Percentiles rank a stretch among this genome's conserved stretches.
Evolutionary conservation across 2,797 vertebrate genomes (phyloP).

Genomic region (Amniataba percoides): DNA sequence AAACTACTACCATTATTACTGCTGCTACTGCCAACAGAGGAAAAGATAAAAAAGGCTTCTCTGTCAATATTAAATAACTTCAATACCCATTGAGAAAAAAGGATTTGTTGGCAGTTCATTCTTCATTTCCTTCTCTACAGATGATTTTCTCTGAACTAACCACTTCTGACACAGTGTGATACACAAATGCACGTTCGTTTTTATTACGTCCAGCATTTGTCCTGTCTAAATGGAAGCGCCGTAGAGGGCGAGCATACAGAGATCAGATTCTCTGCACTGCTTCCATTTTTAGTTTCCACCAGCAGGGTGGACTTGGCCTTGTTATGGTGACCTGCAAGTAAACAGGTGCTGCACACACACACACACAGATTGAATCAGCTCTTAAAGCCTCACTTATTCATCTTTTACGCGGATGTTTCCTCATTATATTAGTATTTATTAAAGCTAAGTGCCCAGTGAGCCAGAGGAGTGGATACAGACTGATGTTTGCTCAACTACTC

Average conservation of each 20-base stretch:
- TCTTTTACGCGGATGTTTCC: background rate
- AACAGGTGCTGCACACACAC: slow-evolving; percentile 61
- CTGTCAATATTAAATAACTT: background rate
- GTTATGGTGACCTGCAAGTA: slow-evolving; percentile 47
- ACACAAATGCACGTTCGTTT: background rate
- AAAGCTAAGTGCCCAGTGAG: background rate
- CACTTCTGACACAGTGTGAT: background rate
- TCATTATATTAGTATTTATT: background rate
- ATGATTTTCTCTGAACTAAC: background rate
- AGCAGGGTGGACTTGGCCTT: slow-evolving; percentile 51
- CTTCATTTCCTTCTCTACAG: background rate
- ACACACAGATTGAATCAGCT: slow-evolving; percentile 13
- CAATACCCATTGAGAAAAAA: background rate
- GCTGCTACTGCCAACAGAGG: background rate
- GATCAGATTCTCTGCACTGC: slow-evolving; percentile 66
- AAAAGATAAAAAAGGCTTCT: no score
- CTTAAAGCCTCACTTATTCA: background rate
- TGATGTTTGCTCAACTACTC: slow-evolving; percentile 34
- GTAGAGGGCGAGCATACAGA: slow-evolving; percentile 21
- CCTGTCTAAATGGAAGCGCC: slow-evolving; percentile 26
- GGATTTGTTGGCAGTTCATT: background rate
- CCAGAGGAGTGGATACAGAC: slow-evolving; percentile 4
- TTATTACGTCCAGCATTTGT: slow-evolving; percentile 12
- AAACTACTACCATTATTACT: background rate
- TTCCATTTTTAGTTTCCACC: slow-evolving; percentile 79